These are phyloP conservation scores for Calameuta pallipes DNA, from an alignment of 2,888 invertebrate genomes.

Conservation along the genomic window DNA sequence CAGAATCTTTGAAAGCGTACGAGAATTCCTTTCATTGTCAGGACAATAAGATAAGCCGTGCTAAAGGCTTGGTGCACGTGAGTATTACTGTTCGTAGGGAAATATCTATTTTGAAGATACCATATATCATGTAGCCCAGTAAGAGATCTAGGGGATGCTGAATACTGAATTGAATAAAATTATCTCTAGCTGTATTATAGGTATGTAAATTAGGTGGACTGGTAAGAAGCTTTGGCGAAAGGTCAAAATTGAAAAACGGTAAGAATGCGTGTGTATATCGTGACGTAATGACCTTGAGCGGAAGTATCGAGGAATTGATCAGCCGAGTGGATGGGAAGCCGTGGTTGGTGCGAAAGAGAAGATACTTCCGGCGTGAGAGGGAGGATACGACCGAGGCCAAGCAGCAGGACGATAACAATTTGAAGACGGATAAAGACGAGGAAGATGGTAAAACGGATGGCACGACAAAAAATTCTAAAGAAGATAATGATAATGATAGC, in stretches of 20 bases:
- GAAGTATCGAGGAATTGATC: not conserved
- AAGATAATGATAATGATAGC: not conserved
- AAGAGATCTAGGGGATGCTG: not conserved
- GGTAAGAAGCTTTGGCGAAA: not conserved
- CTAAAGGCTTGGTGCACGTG: not conserved
- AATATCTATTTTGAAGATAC: not conserved
- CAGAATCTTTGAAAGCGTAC: not conserved
- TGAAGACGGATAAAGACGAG: not conserved
- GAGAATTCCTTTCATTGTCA: not conserved
- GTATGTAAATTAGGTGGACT: not conserved
- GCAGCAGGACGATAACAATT: not conserved
- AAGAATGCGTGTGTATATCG: not conserved
- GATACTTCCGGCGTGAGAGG: not conserved
- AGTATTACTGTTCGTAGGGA: not conserved
- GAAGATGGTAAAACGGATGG: not conserved
- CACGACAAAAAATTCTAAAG: not conserved
- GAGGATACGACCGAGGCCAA: not conserved
- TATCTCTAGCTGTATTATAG: not conserved
- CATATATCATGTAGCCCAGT: not conserved
- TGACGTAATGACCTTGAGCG: not conserved
- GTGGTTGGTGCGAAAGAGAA: not conserved
- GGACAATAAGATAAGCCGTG: not conserved
- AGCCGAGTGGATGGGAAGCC: not conserved
- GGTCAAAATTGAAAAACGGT: not conserved
- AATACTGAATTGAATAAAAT: not conserved